Conservation (phyloP, 2,888 invertebrate species). For the Cactoblastis cactorum region DNA sequence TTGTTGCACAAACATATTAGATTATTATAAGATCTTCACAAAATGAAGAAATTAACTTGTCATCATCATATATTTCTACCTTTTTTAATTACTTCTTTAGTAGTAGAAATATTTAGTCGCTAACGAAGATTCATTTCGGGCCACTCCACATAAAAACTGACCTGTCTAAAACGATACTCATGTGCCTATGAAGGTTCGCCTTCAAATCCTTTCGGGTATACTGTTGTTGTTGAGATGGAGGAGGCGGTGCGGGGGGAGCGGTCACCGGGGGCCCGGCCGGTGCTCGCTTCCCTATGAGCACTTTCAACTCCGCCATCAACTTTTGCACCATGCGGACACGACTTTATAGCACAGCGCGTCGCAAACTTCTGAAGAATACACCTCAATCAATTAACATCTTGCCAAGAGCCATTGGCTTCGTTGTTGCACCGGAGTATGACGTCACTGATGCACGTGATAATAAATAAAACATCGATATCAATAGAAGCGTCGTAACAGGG, state of each 20-base stretch:
- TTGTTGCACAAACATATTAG: neutral
- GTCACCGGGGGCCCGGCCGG: constrained; percentile 47
- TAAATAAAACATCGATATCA: constrained; percentile 59
- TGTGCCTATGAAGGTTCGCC: constrained; percentile 74
- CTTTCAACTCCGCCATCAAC: constrained; percentile 75
- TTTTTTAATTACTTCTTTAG: neutral
- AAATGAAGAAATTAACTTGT: neutral
- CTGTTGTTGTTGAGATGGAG: constrained; percentile 49
- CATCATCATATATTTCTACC: neutral
- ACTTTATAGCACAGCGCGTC: constrained; percentile 55
- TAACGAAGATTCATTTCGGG: too few species aligned
- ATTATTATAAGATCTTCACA: neutral
- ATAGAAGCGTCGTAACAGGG: constrained; percentile 63
- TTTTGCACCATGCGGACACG: constrained; percentile 76
- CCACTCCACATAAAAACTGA: constrained; percentile 42
- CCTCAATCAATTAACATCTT: constrained; percentile 57
- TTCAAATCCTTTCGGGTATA: constrained; percentile 72
- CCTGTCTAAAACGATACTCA: constrained; percentile 78
- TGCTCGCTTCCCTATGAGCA: constrained; percentile 75
- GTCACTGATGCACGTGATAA: constrained; percentile 70
- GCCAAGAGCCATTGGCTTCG: constrained; percentile 74
- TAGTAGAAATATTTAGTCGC: too few species aligned
- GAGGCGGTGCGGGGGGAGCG: constrained; percentile 31
- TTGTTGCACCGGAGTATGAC: constrained; percentile 61
- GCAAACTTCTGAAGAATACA: constrained; percentile 59